Conservation (phyloP, 2,797 vertebrate genomes). For the Aeoliscus strigatus region DNA sequence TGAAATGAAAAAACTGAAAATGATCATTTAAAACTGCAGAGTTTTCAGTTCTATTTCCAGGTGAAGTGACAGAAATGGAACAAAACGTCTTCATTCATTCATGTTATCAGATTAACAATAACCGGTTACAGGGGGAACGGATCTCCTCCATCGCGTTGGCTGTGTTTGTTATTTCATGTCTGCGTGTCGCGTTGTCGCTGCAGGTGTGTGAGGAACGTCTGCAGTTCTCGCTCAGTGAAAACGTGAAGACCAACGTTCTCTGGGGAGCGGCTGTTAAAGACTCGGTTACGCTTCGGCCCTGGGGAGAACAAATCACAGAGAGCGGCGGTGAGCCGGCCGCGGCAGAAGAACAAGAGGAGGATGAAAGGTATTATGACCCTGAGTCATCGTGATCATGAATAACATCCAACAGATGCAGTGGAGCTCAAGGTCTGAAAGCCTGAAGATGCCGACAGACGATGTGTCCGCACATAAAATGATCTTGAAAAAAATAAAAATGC, state of each 20-base stretch:
- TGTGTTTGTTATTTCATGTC: not conserved
- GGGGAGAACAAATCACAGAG: conserved; percentile 62
- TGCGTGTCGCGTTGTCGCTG: conserved; percentile 12
- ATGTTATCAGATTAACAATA: too few species aligned
- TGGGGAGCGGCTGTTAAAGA: conserved; percentile 74
- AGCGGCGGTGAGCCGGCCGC: conserved; percentile 27
- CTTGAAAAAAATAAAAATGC: too few species aligned
- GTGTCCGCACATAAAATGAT: too few species aligned
- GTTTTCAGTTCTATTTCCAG: too few species aligned
- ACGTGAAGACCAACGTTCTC: conserved; percentile 87
- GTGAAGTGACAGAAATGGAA: too few species aligned
- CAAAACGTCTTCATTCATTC: too few species aligned
- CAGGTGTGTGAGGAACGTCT: conserved; percentile 91
- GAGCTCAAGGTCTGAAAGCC: too few species aligned
- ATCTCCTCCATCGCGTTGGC: not conserved
- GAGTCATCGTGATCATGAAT: not conserved
- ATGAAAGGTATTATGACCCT: conserved; percentile 57
- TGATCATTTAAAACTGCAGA: too few species aligned
- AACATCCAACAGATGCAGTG: too few species aligned
- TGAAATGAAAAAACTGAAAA: too few species aligned
- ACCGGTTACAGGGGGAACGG: too few species aligned
- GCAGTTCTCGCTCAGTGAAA: conserved; percentile 86
- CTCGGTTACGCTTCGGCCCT: conserved; percentile 63
- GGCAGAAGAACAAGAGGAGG: conserved; percentile 43
- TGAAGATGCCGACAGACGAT: too few species aligned